Percentiles rank a stretch among this genome's conserved stretches.
Conservation (phyloP, 1,140 invertebrate genomes). For the Thrips palmi region DNA sequence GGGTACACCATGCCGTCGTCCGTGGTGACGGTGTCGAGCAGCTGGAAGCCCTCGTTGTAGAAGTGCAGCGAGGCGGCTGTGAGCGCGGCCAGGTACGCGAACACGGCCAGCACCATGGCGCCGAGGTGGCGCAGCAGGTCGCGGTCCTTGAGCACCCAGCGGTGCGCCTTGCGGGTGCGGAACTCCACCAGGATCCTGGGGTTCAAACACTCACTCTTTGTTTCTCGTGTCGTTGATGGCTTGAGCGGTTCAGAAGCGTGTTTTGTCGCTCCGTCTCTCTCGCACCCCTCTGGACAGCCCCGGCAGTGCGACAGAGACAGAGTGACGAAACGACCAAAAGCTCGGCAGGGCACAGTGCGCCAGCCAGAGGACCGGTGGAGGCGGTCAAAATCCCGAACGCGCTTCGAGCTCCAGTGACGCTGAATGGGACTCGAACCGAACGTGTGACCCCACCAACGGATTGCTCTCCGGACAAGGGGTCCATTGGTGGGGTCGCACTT, state of each 20-base stretch:
- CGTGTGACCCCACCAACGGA: no score
- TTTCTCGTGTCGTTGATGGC: background rate
- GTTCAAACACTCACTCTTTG: background rate
- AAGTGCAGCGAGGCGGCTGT: constrained; percentile 47
- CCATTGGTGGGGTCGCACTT: no score
- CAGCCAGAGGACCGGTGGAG: no score
- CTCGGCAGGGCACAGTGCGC: constrained; percentile 14
- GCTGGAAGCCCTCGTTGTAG: constrained; percentile 28
- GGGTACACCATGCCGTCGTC: constrained; percentile 30
- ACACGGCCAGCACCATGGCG: constrained; percentile 54
- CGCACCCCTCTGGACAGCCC: no score
- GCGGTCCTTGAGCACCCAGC: constrained; percentile 69
- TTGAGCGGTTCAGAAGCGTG: background rate
- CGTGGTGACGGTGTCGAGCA: constrained; percentile 27
- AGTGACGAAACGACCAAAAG: no score
- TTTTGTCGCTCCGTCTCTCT: no score
- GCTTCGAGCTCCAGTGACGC: no score
- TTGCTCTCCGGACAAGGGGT: no score
- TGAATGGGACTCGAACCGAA: no score
- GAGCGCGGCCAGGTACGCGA: constrained; percentile 73
- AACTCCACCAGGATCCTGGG: constrained; percentile 42
- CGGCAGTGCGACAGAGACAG: no score
- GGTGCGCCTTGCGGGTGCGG: constrained; percentile 71
- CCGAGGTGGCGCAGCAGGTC: constrained; percentile 64
- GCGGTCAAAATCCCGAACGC: no score